A percentile compares a stretch with the other conserved stretches of the same genome.
Conservation (phyloP, 2,888 invertebrate species). For the Parapristionchus giblindavisi region DNA sequence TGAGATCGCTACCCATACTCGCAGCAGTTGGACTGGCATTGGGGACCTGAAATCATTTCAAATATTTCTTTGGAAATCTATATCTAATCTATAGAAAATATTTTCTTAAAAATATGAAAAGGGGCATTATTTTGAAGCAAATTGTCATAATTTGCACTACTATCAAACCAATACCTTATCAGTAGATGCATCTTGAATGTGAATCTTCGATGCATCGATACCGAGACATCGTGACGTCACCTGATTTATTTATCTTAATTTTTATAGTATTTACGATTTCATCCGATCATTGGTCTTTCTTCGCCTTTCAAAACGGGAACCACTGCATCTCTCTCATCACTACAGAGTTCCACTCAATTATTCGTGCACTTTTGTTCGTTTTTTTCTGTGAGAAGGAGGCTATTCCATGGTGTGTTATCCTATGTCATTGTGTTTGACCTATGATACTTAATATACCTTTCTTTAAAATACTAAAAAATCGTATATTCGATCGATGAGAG, state of each 20-base stretch:
- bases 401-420: not conserved
- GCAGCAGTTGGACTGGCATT: constrained; percentile 90
- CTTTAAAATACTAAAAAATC: not conserved
- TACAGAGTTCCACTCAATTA: not conserved
- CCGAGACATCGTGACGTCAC: constrained; percentile 68
- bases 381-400: not conserved
- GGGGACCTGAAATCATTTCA: constrained; percentile 74
- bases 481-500: not conserved
- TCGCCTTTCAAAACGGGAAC: no score
- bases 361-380: not conserved
- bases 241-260: constrained; percentile 73
- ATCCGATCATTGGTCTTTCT: not conserved
- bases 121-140: no score
- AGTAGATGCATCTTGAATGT: constrained; percentile 82
- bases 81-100: no score
- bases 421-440: not conserved
- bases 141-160: not conserved
- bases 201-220: constrained; percentile 58
- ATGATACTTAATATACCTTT: not conserved
- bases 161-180: constrained; percentile 77
- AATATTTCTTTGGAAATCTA: not conserved
- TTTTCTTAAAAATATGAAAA: no score
- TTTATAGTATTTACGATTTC: not conserved
- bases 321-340: not conserved
- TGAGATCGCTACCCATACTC: constrained; percentile 86